Percentiles rank a stretch among this genome's conserved stretches.
Conservation (phyloP, 2,888 invertebrate genomes). For the Hydraecia micacea region DNA sequence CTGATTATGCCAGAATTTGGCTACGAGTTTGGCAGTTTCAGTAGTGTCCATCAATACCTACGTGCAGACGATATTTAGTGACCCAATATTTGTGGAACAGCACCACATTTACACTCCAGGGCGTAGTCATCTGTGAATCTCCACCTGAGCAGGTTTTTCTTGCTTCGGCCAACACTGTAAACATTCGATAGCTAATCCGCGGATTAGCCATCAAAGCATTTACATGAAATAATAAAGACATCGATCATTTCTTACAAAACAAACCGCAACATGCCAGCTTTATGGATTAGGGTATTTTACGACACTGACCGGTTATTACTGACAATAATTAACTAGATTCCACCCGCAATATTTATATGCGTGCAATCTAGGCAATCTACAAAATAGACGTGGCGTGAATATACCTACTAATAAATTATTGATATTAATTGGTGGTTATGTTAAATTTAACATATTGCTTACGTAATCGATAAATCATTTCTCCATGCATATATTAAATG, state of each 20-base stretch:
- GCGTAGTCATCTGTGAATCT: background rate
- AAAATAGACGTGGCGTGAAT: constrained; percentile 57
- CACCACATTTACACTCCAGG: no score
- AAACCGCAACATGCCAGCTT: constrained; percentile 35
- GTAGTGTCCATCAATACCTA: background rate
- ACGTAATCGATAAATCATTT: constrained; percentile 33
- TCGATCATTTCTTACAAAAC: constrained; percentile 45
- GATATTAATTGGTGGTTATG: constrained; percentile 47
- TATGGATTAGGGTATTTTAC: constrained; percentile 43
- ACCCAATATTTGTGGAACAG: background rate
- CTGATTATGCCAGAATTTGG: background rate
- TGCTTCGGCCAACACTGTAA: background rate
- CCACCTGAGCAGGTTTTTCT: background rate
- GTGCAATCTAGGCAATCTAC: constrained; percentile 47
- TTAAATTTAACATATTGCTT: constrained; percentile 24
- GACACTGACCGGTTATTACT: constrained; percentile 33
- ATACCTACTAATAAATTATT: constrained; percentile 51
- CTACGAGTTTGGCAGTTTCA: background rate
- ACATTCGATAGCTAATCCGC: background rate
- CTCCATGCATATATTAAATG: background rate
- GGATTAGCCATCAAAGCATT: background rate
- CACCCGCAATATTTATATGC: constrained; percentile 37
- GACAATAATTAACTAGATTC: constrained; percentile 48
- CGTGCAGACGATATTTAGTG: background rate
- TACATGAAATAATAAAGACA: constrained; percentile 27